Percentiles rank a stretch among this genome's conserved stretches.
These are phyloP conservation scores for Platygyra sinensis DNA, from an alignment of 64 coral and sea anemone genomes.

Conservation along the genomic window DNA sequence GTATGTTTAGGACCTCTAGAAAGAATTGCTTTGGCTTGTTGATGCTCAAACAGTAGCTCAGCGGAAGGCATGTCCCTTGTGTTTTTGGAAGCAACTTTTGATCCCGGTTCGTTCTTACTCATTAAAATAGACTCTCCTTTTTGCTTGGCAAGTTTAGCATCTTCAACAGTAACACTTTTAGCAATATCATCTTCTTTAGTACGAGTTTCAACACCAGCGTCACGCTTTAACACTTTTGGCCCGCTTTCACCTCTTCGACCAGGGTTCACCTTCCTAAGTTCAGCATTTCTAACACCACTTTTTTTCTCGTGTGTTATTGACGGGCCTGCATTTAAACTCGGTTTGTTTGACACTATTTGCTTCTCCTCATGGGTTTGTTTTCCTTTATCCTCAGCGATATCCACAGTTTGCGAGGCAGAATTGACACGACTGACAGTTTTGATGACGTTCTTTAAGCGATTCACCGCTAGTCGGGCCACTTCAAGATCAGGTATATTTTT, in stretches of 20 bases:
- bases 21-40: not conserved
- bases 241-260: slow-evolving; percentile 16
- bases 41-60: slow-evolving; percentile 11
- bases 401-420: not conserved
- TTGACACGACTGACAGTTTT: not conserved
- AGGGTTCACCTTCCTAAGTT: not conserved
- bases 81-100: slow-evolving; percentile 23
- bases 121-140: slow-evolving; percentile 13
- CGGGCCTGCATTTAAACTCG: not conserved
- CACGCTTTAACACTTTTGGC: not conserved
- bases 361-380: not conserved
- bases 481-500: slow-evolving; percentile 8
- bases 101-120: slow-evolving; percentile 20
- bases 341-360: not conserved
- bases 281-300: not conserved
- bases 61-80: not conserved
- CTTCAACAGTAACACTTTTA: not conserved
- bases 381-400: not conserved
- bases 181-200: not conserved
- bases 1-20: slow-evolving; percentile 21
- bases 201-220: not conserved
- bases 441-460: not conserved
- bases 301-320: not conserved
- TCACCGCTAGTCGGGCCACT: slow-evolving; percentile 12
- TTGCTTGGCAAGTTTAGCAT: slow-evolving; percentile 1